These are phyloP conservation scores for Myzus persicae DNA, from an alignment of 1,140 invertebrate species.

Conservation along the genomic window DNA sequence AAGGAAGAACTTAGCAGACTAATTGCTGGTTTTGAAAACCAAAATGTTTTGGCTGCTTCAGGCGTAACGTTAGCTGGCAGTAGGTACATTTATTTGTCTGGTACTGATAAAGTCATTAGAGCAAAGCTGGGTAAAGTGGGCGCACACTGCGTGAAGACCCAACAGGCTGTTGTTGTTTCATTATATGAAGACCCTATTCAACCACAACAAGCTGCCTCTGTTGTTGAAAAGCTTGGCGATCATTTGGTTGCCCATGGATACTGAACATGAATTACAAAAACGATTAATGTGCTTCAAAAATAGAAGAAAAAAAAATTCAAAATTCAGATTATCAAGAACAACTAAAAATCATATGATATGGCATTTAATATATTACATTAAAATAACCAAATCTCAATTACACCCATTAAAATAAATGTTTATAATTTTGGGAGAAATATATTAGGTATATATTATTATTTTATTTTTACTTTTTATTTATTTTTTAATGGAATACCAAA, in stretches of 20 bases:
- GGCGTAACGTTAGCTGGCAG: conserved; percentile 88
- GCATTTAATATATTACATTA: conserved; percentile 56
- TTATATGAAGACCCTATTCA: conserved; percentile 93
- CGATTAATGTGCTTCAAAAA: conserved; percentile 7
- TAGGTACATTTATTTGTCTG: conserved; percentile 91
- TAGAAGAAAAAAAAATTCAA: conserved; percentile 18
- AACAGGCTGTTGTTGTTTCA: conserved; percentile 90
- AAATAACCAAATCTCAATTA: conserved; percentile 53
- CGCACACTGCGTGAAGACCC: conserved; percentile 93
- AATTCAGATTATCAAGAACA: conserved; percentile 48
- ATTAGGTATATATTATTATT: conserved; percentile 38
- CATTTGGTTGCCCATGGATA: conserved; percentile 93
- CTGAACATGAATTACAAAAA: conserved; percentile 69
- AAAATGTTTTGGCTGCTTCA: conserved; percentile 81
- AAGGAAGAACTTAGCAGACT: conserved; percentile 88
- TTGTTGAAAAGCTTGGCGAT: conserved; percentile 94
- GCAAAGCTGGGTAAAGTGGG: conserved; percentile 90
- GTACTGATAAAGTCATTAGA: conserved; percentile 88
- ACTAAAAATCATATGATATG: conserved; percentile 37
- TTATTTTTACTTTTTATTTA: conserved; percentile 52
- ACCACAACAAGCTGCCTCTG: conserved; percentile 91
- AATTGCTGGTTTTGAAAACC: conserved; percentile 85
- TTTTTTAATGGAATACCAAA: conserved; percentile 50
- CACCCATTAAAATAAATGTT: conserved; percentile 27
- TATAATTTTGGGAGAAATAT: conserved; percentile 48